Conservation (phyloP, 2,888 invertebrate species). For the Tupiocoris notatus region DNA sequence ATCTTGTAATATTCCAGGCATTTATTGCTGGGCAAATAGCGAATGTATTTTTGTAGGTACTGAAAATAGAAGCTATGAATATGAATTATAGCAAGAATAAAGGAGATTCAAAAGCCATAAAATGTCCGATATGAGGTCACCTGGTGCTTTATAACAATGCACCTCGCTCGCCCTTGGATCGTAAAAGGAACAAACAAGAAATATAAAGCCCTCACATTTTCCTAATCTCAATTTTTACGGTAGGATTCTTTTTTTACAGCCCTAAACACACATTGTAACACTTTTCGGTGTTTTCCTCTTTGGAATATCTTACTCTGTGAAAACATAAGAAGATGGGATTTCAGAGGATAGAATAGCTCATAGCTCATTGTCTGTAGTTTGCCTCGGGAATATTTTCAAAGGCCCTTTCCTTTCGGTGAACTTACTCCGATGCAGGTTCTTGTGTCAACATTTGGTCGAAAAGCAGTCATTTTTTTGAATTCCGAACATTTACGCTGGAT, state of each 20-base stretch:
- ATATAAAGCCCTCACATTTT: neutral
- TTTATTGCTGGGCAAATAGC: too few relatives aligned
- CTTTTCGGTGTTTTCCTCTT: neutral
- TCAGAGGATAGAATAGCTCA: neutral
- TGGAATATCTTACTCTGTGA: neutral
- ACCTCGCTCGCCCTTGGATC: neutral
- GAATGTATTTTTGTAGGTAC: too few relatives aligned
- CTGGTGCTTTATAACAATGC: neutral
- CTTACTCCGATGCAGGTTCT: too few relatives aligned
- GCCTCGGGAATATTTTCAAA: neutral
- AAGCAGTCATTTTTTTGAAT: too few relatives aligned
- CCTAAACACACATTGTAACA: constrained; percentile 28
- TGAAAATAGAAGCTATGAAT: too few relatives aligned
- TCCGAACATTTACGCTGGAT: too few relatives aligned
- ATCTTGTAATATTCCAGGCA: too few relatives aligned
- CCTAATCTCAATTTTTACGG: constrained; percentile 21
- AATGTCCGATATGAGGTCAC: neutral
- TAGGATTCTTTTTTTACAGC: neutral
- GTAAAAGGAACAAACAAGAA: neutral
- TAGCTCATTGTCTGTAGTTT: neutral
- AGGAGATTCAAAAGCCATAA: too few relatives aligned
- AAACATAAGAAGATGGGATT: neutral
- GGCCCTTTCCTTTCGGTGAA: too few relatives aligned
- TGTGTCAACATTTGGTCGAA: too few relatives aligned
- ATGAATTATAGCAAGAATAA: too few relatives aligned